Conservation (phyloP, 2,797 vertebrate genomes). For the Selene dorsalis region DNA sequence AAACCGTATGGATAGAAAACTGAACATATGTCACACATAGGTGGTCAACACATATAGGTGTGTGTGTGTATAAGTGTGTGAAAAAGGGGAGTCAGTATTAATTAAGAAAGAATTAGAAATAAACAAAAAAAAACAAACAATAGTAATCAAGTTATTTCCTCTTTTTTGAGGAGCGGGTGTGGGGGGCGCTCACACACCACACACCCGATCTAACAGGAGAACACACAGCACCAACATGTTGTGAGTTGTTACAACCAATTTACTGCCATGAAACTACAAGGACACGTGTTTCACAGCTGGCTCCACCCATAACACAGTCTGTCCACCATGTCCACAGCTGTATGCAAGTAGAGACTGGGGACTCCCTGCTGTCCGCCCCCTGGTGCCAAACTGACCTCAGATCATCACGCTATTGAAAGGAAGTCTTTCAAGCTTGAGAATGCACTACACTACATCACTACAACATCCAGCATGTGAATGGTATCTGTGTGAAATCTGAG, state of each 20-base stretch:
- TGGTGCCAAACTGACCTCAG: constrained; percentile 33
- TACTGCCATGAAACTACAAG: neutral
- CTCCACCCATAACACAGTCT: constrained; percentile 13
- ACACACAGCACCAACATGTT: neutral
- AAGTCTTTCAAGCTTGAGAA: constrained; percentile 38
- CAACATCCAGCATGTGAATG: constrained; percentile 30
- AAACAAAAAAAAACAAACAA: no score
- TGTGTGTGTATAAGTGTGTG: no score
- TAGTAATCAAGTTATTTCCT: no score
- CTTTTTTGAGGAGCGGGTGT: no score
- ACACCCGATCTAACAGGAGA: neutral
- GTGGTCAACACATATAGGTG: no score
- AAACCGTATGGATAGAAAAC: neutral
- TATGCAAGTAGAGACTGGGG: constrained; percentile 9
- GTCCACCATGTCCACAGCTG: constrained; percentile 29
- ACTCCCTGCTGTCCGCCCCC: constrained; percentile 16
- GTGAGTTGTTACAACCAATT: neutral
- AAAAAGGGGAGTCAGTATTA: no score
- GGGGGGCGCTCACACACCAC: neutral
- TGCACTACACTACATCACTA: constrained; percentile 17
- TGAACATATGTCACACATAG: no score
- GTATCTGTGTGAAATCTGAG: constrained; percentile 74
- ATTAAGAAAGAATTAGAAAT: no score
- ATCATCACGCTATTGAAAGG: constrained; percentile 37
- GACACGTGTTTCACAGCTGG: neutral